Conservation (phyloP, 2,113 vertebrate genomes). For the Pimephales promelas region DNA sequence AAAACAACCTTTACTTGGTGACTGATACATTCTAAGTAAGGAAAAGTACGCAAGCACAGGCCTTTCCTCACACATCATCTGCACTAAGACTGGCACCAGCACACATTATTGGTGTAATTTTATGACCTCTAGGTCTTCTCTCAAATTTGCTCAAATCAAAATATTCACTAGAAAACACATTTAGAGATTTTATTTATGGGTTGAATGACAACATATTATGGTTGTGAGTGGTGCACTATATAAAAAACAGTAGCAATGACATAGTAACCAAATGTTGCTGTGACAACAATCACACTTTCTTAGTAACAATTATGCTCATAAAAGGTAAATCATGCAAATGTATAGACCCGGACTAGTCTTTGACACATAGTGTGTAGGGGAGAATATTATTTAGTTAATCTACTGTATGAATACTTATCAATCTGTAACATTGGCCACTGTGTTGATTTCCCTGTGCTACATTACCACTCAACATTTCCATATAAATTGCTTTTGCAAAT, state of each 20-base stretch:
- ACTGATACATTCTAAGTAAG: neutral
- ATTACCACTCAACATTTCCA: conserved; percentile 75
- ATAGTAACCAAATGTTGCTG: neutral
- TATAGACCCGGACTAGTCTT: conserved; percentile 20
- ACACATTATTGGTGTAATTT: neutral
- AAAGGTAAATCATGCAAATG: conserved; percentile 32
- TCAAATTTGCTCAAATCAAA: neutral
- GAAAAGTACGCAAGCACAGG: neutral
- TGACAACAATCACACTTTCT: conserved; percentile 5
- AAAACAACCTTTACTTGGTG: neutral
- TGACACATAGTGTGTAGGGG: conserved; percentile 41
- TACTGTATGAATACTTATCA: conserved; percentile 65
- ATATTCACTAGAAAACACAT: neutral
- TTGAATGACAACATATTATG: neutral
- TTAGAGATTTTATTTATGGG: neutral
- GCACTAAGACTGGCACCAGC: neutral
- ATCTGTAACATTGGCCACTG: conserved; percentile 69
- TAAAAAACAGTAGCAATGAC: neutral
- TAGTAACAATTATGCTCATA: conserved; percentile 9
- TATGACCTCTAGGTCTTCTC: neutral
- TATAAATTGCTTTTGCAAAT: conserved; percentile 80
- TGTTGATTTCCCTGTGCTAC: conserved; percentile 71
- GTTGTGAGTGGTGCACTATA: neutral
- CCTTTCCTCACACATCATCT: neutral
- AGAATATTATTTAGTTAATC: conserved; percentile 59